Conservation (phyloP, 2,797 vertebrate genomes). For the Octomys mimax region DNA sequence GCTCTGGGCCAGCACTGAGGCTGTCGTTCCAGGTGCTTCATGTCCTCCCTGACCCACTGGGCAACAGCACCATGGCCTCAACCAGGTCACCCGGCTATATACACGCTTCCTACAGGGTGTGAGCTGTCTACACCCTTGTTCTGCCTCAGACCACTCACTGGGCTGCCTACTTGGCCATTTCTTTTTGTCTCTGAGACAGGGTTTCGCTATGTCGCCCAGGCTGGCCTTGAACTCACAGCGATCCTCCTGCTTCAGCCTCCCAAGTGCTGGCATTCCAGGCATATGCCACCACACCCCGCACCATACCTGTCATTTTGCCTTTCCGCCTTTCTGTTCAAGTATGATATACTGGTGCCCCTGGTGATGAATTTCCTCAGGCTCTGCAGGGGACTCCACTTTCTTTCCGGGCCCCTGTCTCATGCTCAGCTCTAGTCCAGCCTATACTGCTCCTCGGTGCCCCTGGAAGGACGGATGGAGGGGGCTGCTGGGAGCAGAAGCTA, state of each 20-base stretch:
- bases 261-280: neutral
- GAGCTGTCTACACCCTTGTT: neutral
- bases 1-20: neutral
- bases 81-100: accelerated
- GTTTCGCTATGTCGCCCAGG: neutral
- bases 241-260: neutral
- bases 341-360: neutral
- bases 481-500: neutral
- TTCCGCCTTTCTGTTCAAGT: neutral
- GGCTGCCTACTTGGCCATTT: neutral
- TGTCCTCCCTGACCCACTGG: neutral
- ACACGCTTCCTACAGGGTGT: accelerated
- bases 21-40: neutral
- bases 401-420: accelerated
- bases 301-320: neutral
- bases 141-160: too few relatives aligned
- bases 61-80: neutral
- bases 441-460: neutral
- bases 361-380: neutral
- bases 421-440: neutral
- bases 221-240: neutral
- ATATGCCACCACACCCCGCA: neutral
- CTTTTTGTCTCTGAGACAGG: neutral
- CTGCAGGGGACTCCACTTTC: neutral
- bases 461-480: neutral